Evolutionary conservation across 2,797 vertebrate species (phyloP).

Genomic region (Hippoglossus hippoglossus): DNA sequence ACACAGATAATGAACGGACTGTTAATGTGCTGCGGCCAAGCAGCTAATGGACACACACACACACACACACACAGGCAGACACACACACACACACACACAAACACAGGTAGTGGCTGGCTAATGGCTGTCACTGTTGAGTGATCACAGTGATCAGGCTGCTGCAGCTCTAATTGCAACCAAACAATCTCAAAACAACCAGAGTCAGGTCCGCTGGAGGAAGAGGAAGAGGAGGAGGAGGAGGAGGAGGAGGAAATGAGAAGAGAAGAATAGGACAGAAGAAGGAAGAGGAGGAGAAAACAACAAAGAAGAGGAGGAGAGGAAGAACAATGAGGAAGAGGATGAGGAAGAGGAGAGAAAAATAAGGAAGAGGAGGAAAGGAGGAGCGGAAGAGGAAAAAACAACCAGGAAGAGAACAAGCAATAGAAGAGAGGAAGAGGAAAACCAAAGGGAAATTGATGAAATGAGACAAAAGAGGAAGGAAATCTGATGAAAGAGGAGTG

Average conservation of each 20-base stretch:
- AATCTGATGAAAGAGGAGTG: background rate
- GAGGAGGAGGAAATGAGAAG: background rate
- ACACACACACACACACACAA: slow-evolving; percentile 36
- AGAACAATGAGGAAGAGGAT: background rate
- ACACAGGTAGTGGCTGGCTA: slow-evolving; percentile 79
- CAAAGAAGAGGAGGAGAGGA: background rate
- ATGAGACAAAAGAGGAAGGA: background rate
- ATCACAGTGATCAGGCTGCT: slow-evolving; percentile 95
- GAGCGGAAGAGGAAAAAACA: background rate
- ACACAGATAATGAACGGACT: slow-evolving; percentile 90
- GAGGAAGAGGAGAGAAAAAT: background rate
- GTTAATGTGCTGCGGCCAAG: slow-evolving; percentile 96
- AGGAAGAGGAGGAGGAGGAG: slow-evolving; percentile 7
- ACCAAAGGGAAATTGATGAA: too few relatives aligned
- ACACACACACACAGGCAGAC: slow-evolving; percentile 3
- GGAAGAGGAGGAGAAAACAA: too few relatives aligned
- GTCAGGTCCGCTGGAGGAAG: slow-evolving; percentile 79
- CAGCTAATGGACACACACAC: slow-evolving; percentile 89
- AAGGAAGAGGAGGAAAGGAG: slow-evolving; percentile 4
- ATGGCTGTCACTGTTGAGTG: slow-evolving; percentile 97
- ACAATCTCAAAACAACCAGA: slow-evolving; percentile 92
- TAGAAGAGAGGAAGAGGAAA: background rate
- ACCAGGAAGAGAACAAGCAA: background rate
- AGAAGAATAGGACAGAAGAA: background rate
- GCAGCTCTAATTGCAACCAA: slow-evolving; percentile 96